Base-by-base conservation (phyloP, 1,140 invertebrate genomes). In the Telenomus remus region DNA sequence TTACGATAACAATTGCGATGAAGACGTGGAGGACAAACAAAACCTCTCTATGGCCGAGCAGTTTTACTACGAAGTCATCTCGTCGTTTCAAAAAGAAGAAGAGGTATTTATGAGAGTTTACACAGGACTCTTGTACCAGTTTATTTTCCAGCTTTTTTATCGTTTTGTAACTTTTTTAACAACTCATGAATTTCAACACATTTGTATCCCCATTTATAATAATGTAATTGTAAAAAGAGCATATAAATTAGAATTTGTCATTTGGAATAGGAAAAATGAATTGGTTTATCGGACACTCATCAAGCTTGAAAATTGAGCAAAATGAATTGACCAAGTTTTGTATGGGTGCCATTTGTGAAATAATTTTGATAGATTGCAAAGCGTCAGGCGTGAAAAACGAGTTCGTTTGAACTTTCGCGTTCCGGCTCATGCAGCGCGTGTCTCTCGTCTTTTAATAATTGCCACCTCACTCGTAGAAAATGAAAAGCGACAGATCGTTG, bases 11-110 rank as follows among this genome's bases (percentile, higher is more conserved):
- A 71, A 80, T 19, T 78, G 79, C 33, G 78, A 82, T 5, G 82
- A 80, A 37, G 78, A 85, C 8, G 80, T 79, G 11, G 80, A 84
- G 7, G 77, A 81, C 15, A 78, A 80, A n/a, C 60, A 13, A 35
- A 82, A 87, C 79, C 81, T 87, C 10, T 88, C 86, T 42, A 63
- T 70, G 54, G 69, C 49, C 14, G 87, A 88, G 64, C 79, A 87
- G 59, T 85, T 88, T 80, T 88, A 87, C 81, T 87, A 87, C 76
- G 87, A 88, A 77, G 82, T 88, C 73, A 86, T 88, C 57, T 87
- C 86, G 53, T 86, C 84, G 48, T 56, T 87, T 86, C 64, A 84
- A 84, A 56, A 82, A 83, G 59, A 64, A 12, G 85, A 86, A 55
- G 83, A 87, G 85, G 85, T 79, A 76, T 56, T 70, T 74, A 60